Evolutionary conservation across 2,113 vertebrate species (phyloP), one percentile per base, ranked within the genome.

Genomic region (Dipodomys spectabilis): DNA sequence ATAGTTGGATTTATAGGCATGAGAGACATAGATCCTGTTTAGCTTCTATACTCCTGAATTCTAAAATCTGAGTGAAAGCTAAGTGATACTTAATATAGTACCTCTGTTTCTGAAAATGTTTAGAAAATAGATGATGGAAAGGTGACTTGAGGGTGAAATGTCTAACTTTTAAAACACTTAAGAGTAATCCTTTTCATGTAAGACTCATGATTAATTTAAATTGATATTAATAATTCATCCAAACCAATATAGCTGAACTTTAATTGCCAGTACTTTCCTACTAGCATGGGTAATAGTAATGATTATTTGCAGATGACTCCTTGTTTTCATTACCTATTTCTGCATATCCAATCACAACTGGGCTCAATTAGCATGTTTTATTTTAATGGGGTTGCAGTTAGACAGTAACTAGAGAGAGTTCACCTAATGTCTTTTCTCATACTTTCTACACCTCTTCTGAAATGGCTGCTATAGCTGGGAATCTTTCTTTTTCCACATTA

Each of bases 141-240:
- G 19, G 82, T 57, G 64, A 92, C 27, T 30, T 22, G 0, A 92
- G 44, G n/a, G 22, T 75, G 6, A 95, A 60, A 78, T 92, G 0
- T 25, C 81, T 92, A 88, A 67, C 68, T 32, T 88, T 80, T 75
- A 30, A 82, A 92, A 65, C 35, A 69, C 39, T 73, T 84, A 88
- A 84, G 53, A 49, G 9, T n/a, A 39, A 7, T 91, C 22, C 18
- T 73, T 83, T 92, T 86, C 74, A 86, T 18, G 62, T 28, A 77
- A 69, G 60, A 86, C 49, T 16, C 23, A 82, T 62, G 64, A 72
- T 92, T 49, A 84, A 72, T 68, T 23, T 25, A 92, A 88, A 94
- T 53, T 23, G 90, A 65, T 81, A 88, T 60, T 88, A 93, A 88
- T 22, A 69, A 73, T 86, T 80, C 45, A 91, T n/a, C 86, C 80